phyloP scores from a whole-genome alignment of 2,797 vertebrate species.

The Xenopus petersii region DNA sequence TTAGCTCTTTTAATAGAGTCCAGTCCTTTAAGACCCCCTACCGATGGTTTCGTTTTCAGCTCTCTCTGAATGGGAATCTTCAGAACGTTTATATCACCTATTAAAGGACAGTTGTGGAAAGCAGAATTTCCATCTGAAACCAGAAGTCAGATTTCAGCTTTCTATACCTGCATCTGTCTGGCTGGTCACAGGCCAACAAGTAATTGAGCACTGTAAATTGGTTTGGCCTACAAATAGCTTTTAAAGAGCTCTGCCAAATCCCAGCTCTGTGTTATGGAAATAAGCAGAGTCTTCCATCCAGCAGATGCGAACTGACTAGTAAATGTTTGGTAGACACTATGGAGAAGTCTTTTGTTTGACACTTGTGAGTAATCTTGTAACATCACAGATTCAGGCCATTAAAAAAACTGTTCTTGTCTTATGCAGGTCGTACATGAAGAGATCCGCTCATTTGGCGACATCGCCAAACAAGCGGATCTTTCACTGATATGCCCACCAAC shows the following conservation, averaged over 20 bases:
- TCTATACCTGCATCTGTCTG: conserved; percentile 30
- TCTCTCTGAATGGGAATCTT: neutral
- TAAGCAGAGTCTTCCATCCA: conserved; percentile 2
- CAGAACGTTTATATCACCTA: neutral
- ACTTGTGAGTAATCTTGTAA: conserved; percentile 8
- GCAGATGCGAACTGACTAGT: conserved; percentile 30
- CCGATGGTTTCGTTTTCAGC: too few species aligned
- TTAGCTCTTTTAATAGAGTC: too few species aligned
- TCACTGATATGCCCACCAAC: too few species aligned
- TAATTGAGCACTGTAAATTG: conserved; percentile 9
- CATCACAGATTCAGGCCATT: conserved; percentile 8
- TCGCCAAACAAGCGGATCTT: too few species aligned
- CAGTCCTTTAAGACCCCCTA: too few species aligned
- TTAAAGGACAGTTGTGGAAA: neutral
- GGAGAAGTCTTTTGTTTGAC: conserved; percentile 13
- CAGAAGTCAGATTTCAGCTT: neutral
- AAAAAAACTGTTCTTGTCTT: conserved; percentile 11
- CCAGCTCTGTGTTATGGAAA: conserved; percentile 33
- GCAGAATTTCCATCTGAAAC: conserved; percentile 5
- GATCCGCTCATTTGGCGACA: too few species aligned
- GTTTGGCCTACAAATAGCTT: conserved; percentile 9
- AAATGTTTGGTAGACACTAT: conserved; percentile 11
- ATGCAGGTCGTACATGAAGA: too few species aligned
- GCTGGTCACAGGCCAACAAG: conserved; percentile 14
- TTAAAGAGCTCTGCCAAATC: conserved; percentile 10